Percentiles rank a stretch among this genome's conserved stretches.
phyloP scores from a whole-genome alignment of 2,113 vertebrate genomes.

The Addax nasomaculatus region DNA sequence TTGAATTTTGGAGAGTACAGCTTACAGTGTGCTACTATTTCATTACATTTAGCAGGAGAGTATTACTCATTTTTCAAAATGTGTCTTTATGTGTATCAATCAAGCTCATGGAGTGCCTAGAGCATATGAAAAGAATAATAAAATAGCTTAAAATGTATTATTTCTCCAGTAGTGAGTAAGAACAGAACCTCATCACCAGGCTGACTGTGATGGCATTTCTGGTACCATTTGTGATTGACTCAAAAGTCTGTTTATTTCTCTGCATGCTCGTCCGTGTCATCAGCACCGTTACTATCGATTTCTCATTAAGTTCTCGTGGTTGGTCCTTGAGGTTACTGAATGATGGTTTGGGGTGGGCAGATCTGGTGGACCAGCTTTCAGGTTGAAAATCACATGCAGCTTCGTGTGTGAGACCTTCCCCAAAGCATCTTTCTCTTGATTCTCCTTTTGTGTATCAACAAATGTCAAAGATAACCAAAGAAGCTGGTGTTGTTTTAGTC shows the following conservation, averaged over 20 bases:
- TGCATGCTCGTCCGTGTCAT: accelerated
- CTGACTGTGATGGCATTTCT: neutral
- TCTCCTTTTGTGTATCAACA: neutral
- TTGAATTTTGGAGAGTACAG: neutral
- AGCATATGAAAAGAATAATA: neutral
- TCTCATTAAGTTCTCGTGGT: neutral
- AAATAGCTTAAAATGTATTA: neutral
- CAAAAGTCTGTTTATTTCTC: neutral
- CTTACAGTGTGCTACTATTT: conserved; percentile 36
- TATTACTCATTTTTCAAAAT: neutral
- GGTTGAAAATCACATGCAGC: neutral
- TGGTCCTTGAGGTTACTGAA: neutral
- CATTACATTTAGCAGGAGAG: conserved; percentile 19
- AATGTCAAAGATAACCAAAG: neutral
- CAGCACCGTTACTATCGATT: neutral
- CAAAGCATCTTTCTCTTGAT: neutral
- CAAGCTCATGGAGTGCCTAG: neutral
- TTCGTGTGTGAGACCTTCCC: neutral
- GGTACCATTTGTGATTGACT: neutral
- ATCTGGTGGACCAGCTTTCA: neutral
- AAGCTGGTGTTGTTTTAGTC: neutral
- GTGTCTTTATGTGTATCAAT: neutral
- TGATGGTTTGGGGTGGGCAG: neutral
- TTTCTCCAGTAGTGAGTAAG: neutral
- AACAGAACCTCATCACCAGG: neutral